phyloP scores from a whole-genome alignment of 1,140 invertebrate species.

The Sinonovacula constricta region DNA sequence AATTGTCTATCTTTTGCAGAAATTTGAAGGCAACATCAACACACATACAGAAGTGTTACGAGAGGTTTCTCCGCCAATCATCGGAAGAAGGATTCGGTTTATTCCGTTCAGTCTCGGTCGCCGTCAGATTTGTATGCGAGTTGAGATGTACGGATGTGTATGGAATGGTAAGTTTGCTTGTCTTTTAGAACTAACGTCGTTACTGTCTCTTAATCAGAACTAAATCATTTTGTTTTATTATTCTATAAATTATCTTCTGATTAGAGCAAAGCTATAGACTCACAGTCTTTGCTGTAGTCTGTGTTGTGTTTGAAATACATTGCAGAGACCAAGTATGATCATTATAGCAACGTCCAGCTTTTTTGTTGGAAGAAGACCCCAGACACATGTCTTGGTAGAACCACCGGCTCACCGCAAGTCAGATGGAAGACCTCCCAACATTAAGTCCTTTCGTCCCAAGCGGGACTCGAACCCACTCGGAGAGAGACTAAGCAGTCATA shows the following conservation, averaged over 20 bases:
- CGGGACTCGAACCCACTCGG: no score
- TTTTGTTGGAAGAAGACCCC: no score
- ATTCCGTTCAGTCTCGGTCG: conserved; percentile 71
- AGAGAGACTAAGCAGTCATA: no score
- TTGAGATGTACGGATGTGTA: conserved; percentile 75
- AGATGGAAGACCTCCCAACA: no score
- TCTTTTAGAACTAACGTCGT: no score
- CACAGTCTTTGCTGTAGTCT: neutral
- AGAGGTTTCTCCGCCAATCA: conserved; percentile 75
- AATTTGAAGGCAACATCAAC: conserved; percentile 74
- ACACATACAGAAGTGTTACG: conserved; percentile 72
- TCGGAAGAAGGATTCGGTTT: conserved; percentile 74
- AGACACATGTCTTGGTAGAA: no score
- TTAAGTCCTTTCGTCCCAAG: no score
- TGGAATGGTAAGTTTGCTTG: conserved; percentile 75
- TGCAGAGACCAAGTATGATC: no score
- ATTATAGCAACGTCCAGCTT: no score
- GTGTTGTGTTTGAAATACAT: no score
- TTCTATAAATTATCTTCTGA: neutral
- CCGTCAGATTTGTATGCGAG: conserved; percentile 74
- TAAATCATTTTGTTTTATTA: neutral
- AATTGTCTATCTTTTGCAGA: conserved; percentile 63
- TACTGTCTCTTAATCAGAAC: no score
- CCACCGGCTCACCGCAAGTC: no score
- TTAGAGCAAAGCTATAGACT: neutral